phyloP scores from a whole-genome alignment of 2,888 invertebrate species.

The Chymomyza fuscimana region DNA sequence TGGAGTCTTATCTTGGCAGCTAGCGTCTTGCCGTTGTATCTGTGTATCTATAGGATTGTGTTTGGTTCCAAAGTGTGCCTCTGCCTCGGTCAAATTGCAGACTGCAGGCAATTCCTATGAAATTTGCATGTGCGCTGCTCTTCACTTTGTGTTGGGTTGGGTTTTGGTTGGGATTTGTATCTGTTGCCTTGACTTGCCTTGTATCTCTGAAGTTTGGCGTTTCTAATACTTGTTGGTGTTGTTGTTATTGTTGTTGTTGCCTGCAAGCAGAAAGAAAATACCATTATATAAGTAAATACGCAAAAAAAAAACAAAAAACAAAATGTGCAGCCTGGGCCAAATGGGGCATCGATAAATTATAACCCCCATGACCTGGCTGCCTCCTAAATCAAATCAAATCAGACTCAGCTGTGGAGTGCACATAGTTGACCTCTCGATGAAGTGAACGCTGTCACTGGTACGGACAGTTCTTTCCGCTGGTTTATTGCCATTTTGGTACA shows the following conservation, averaged over 20 bases:
- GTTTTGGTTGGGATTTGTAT: constrained; percentile 7
- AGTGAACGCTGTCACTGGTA: constrained; percentile 34
- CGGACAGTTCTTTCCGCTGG: constrained; percentile 12
- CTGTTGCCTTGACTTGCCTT: background rate
- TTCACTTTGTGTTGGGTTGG: constrained; percentile 24
- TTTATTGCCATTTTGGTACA: constrained; percentile 21
- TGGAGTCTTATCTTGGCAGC: constrained; percentile 21
- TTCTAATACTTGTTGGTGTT: constrained; percentile 36
- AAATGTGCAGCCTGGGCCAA: constrained; percentile 31
- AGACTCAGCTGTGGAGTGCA: background rate
- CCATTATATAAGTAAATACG: constrained; percentile 28
- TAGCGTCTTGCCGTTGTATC: constrained; percentile 11
- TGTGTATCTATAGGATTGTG: constrained; percentile 11
- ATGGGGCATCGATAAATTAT: constrained; percentile 53
- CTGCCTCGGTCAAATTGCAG: background rate
- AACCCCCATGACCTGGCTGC: constrained; percentile 36
- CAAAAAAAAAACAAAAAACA: background rate
- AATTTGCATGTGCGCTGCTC: constrained; percentile 7
- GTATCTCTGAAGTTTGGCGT: constrained; percentile 14
- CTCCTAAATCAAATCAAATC: constrained; percentile 29
- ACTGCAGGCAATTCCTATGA: constrained; percentile 10
- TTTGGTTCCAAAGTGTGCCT: constrained; percentile 1
- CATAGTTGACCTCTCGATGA: constrained; percentile 2
- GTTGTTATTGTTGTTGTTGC: constrained; percentile 28
- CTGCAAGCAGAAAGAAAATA: constrained; percentile 46